Conservation (phyloP, 1,140 invertebrate species). For the Aricia agestis region DNA sequence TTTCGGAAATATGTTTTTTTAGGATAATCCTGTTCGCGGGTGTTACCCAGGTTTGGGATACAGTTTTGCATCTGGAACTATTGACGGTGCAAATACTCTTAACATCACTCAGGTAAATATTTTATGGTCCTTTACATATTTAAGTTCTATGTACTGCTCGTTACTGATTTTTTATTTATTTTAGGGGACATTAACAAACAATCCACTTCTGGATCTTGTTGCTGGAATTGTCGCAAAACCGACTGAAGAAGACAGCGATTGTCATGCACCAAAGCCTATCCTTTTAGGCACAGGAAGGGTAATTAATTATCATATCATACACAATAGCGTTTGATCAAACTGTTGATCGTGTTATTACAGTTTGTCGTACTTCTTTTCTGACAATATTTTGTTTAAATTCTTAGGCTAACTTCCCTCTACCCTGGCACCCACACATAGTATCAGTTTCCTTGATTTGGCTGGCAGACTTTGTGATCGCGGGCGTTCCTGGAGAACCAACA, state of each 20-base stretch:
- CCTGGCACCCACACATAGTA: slow-evolving; percentile 91
- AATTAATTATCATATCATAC: no score
- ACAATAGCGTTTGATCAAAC: no score
- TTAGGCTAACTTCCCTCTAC: slow-evolving; percentile 88
- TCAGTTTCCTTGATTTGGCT: slow-evolving; percentile 87
- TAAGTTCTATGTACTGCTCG: no score
- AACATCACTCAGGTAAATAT: slow-evolving; percentile 84
- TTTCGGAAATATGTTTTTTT: slow-evolving; percentile 31
- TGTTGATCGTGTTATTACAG: no score
- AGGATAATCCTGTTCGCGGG: slow-evolving; percentile 78
- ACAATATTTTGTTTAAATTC: background rate
- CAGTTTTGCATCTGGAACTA: slow-evolving; percentile 95
- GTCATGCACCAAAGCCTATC: slow-evolving; percentile 90
- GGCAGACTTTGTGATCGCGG: slow-evolving; percentile 85
- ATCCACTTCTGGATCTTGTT: slow-evolving; percentile 86
- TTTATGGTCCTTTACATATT: background rate
- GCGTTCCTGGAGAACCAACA: slow-evolving; percentile 94
- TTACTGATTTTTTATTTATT: background rate
- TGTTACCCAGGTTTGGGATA: slow-evolving; percentile 93
- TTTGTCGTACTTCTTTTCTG: background rate
- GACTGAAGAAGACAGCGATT: slow-evolving; percentile 80
- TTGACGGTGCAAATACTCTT: slow-evolving; percentile 93
- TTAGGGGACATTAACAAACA: slow-evolving; percentile 82
- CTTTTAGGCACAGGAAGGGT: slow-evolving; percentile 91
- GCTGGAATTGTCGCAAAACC: slow-evolving; percentile 83